A percentile compares a stretch with the other conserved stretches of the same genome.
Evolutionary conservation across 2,888 invertebrate genomes (phyloP).

Genomic region (Papilio gigon): DNA sequence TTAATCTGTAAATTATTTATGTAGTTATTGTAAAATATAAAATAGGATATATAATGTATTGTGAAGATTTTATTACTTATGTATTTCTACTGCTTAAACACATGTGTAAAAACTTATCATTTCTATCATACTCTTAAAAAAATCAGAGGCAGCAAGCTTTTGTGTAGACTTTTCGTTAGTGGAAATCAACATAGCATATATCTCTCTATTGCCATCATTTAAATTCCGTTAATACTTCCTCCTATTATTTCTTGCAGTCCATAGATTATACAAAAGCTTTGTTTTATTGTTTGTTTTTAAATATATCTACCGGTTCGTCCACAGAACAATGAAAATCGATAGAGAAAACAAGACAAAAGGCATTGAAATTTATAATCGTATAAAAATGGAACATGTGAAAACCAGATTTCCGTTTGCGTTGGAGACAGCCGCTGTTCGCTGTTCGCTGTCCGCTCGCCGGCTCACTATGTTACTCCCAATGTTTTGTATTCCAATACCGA

Average conservation of each 20-base stretch:
- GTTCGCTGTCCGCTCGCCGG: background rate
- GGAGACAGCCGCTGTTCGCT: constrained; percentile 5
- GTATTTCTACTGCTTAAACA: too few relatives aligned
- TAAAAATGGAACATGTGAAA: constrained; percentile 6
- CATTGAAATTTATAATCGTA: constrained; percentile 22
- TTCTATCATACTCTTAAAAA: background rate
- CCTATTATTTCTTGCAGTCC: background rate
- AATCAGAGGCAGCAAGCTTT: background rate
- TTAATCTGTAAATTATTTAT: background rate
- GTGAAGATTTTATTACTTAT: too few relatives aligned
- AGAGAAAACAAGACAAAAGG: constrained; percentile 18
- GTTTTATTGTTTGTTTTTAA: constrained; percentile 12
- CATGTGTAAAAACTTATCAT: background rate
- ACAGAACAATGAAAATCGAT: constrained; percentile 11
- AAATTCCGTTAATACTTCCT: background rate
- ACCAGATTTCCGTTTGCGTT: background rate
- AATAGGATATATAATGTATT: background rate
- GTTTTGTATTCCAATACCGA: constrained; percentile 30
- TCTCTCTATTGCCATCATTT: background rate
- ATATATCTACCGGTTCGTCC: background rate
- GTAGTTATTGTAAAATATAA: background rate
- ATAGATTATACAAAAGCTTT: constrained; percentile 3
- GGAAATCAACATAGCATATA: background rate
- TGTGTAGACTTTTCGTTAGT: background rate
- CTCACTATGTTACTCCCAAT: constrained; percentile 31